A percentile compares a stretch with the other conserved stretches of the same genome.
phyloP scores from a whole-genome alignment of 53 echinoderm and acorn worm species.

The Paracentrotus lividus region DNA sequence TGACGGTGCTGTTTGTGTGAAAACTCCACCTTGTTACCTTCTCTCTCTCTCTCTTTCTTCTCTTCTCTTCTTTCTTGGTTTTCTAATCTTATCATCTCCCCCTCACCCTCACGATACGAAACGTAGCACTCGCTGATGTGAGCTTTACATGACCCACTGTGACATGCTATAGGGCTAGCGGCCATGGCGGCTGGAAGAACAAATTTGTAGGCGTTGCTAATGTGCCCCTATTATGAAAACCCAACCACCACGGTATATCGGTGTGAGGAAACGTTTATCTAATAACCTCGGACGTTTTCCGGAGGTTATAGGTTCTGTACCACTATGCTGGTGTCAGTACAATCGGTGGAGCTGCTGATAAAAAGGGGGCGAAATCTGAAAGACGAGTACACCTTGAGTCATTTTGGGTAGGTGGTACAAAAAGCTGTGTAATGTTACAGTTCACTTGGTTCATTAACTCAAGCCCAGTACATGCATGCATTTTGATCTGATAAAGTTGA shows the following conservation, averaged over 20 bases:
- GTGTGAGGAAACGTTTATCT: conserved; percentile 15
- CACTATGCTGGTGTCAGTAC: background rate
- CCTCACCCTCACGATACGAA: background rate
- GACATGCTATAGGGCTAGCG: background rate
- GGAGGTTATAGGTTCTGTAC: conserved; percentile 29
- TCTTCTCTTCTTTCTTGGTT: background rate
- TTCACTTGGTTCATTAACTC: conserved; percentile 34
- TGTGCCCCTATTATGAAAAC: background rate
- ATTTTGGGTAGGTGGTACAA: background rate
- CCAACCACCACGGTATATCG: background rate
- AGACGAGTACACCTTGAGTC: conserved; percentile 15
- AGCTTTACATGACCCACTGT: conserved; percentile 1
- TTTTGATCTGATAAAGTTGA: conserved; percentile 30
- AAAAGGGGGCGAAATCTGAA: no score
- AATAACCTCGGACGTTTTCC: conserved; percentile 30
- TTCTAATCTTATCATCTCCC: conserved; percentile 19
- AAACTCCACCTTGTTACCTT: background rate
- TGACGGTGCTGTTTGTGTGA: background rate
- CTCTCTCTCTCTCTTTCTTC: background rate
- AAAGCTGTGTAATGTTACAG: conserved; percentile 15
- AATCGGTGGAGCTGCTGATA: background rate
- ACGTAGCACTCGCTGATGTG: conserved; percentile 22
- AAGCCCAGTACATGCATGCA: background rate
- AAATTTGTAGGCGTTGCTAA: background rate
- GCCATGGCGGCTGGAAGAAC: background rate